Evolutionary conservation across 2,888 invertebrate species (phyloP), one percentile per base, ranked within the genome.

Genomic region (Sphinx pinastri): DNA sequence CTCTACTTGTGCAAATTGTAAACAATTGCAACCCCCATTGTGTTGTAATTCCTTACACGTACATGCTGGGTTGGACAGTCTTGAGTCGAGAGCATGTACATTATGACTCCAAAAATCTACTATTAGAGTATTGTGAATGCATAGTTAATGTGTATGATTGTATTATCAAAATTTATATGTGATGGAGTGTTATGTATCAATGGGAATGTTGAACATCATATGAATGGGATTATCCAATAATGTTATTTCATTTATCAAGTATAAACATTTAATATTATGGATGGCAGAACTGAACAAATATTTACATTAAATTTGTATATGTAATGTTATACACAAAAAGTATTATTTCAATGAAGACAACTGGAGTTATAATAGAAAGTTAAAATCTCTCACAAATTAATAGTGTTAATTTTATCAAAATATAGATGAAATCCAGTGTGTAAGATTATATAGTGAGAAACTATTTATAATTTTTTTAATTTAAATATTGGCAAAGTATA

Each of bases 51-150:
- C 14, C 38, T 69, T 19, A 19, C 51, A 67, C 54, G 47, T 51
- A 45, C 49, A 80, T 80, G 84, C 88, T 88, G 89, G 88, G 91
- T 88, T 87, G 81, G 82, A 82, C 82, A 83, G 81, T 88, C 88
- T 89, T 85, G 77, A 74, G 72, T 77, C 71, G 71, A 74, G 88
- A 89, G 91, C 90, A 86, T 88, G 82, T 86, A 86, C 84, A 85
- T 84, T 85, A 75, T 78, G 88, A 91, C 90, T 92, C 92, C 92
- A 91, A 92, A 92, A 89, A 91, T 87, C 82, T 87, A 85, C 76
- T 55, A 83, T 85, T 87, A 88, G 86, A 84, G 81, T 87, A 84
- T 86, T 86, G 85, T 83, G 87, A 88, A 89, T 84, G 84, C 85
- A 85, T 88, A 88, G 84, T 82, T 84, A 86, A 84, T 84, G 84